Conservation (phyloP, 2,888 invertebrate species). For the Caenorhabditis sp. region DNA sequence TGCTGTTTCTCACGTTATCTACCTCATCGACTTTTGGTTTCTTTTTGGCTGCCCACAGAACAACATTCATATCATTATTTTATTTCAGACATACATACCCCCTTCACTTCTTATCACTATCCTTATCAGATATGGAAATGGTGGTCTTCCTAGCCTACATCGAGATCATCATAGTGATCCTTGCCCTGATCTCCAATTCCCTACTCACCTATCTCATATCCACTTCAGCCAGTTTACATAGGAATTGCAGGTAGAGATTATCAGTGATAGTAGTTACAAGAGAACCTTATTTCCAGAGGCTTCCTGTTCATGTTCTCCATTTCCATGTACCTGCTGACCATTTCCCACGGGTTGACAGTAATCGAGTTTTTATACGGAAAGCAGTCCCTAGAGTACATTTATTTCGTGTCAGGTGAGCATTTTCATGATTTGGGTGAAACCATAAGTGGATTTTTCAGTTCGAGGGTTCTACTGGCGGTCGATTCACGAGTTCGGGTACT, state of each 20-base stretch:
- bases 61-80: not conserved
- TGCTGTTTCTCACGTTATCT: too few species aligned
- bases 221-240: conserved; percentile 35
- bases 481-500: conserved; percentile 40
- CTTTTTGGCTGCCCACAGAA: too few species aligned
- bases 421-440: not conserved
- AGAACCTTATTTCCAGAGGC: conserved; percentile 30
- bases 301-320: conserved; percentile 23
- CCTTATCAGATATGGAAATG: conserved; percentile 15
- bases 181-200: conserved; percentile 28
- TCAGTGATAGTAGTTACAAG: too few species aligned
- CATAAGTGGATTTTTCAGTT: not conserved
- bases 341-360: conserved; percentile 43
- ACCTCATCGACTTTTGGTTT: too few species aligned
- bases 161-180: conserved; percentile 30
- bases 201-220: conserved; percentile 29
- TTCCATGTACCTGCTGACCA: conserved; percentile 33
- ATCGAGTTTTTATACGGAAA: conserved; percentile 44
- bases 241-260: conserved; percentile 28
- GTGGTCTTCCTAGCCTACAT: conserved; percentile 30
- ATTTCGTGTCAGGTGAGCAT: conserved; percentile 23
- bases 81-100: too few species aligned
- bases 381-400: conserved; percentile 25
- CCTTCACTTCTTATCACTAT: too few species aligned
- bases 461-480: conserved; percentile 29